A percentile compares a stretch with the other conserved stretches of the same genome.
Conservation (phyloP, 2,113 vertebrate species). For the Erpornis zantholeuca region DNA sequence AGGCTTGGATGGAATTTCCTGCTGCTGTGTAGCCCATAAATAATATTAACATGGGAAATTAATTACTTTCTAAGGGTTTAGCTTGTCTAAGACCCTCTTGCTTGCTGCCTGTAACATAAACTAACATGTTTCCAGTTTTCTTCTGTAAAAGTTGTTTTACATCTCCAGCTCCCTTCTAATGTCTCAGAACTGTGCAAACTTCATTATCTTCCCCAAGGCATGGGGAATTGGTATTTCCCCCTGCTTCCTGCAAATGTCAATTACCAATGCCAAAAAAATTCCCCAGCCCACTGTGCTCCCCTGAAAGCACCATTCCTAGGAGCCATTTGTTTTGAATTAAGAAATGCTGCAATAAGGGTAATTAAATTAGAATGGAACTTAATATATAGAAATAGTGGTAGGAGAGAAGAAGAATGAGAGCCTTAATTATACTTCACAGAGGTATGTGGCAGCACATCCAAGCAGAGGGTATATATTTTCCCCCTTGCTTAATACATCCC, state of each 20-base stretch:
- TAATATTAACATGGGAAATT: background rate
- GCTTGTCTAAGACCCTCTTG: accelerated
- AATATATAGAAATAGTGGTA: background rate
- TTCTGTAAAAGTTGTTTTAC: background rate
- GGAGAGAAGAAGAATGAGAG: background rate
- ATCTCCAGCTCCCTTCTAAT: background rate
- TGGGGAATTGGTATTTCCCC: background rate
- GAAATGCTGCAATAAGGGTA: background rate
- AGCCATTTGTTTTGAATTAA: background rate
- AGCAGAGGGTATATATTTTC: background rate
- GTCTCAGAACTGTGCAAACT: background rate
- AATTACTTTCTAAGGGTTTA: background rate
- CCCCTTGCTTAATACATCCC: background rate
- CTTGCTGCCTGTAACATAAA: background rate
- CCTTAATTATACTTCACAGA: background rate
- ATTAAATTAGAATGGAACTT: slow-evolving; percentile 9
- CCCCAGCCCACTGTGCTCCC: background rate
- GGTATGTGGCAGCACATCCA: background rate
- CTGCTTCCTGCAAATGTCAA: background rate
- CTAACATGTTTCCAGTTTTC: background rate
- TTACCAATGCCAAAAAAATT: background rate
- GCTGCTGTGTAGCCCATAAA: background rate
- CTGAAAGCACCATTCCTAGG: background rate
- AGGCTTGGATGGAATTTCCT: background rate
- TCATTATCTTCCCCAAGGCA: background rate